Base-by-base conservation (phyloP, 2,888 invertebrate species). In the Temnothorax unifasciatus region DNA sequence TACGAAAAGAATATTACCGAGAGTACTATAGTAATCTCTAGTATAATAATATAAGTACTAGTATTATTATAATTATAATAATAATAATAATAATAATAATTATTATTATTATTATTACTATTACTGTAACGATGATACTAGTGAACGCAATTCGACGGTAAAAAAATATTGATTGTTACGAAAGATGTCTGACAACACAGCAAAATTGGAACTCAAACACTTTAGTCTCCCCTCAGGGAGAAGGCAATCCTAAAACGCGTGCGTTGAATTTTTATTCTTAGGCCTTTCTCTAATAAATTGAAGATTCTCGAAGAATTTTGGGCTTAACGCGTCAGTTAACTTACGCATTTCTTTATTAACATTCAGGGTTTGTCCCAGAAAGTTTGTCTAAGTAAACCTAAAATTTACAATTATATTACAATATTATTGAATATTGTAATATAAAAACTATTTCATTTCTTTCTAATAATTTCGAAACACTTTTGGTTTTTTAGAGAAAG, bases 191-290 rank as follows among this genome's bases (percentile, higher is more conserved):
- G 66, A 54, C 11, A 68, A 57, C 44, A 57, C 34, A 11, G 15
- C 41, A 41, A 77, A 77, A 77, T 69, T 44, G 54, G 1, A 54
- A 57, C 11, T 77, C 44, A 57, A 68, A 57, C 44, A 54, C 41
- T 57, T 44, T 54, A 69, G 2, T n/a, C 0, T n/a, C 29, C 21
- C n/a, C 64, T 38, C 9, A 64, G 15, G 6, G 2, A 3, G n/a
- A 29, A 59, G 11, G 4, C n/a, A 15, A 68, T 3, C n/a, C 54
- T 21, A 34, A 77, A n/a, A 34, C 41, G 3, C 63, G 34, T 69
- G 77, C 11, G 29, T 68, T 69, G 69, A 69, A 77, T 77, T 57
- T 29, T n/a, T 29, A 68, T 68, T 29, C 11, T 41, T 52, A 66
- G 29, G 21, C n/a, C 15, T 25, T 54, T 34, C 34, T 52, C 64